Evolutionary conservation across 2,888 invertebrate genomes (phyloP).

Genomic region (Rhorus exstirpatorius): DNA sequence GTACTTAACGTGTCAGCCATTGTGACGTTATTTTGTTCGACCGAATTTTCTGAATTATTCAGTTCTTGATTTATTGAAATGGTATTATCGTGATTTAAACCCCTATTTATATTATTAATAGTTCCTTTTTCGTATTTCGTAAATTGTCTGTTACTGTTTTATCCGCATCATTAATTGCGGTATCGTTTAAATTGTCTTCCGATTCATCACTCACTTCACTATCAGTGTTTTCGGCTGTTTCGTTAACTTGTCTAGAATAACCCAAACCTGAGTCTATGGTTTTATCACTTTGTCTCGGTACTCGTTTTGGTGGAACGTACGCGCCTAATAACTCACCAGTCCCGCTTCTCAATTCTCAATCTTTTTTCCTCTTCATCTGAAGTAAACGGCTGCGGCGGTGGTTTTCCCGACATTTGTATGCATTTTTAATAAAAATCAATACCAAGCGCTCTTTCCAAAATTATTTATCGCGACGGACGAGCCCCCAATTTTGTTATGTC

Average conservation of each 20-base stretch:
- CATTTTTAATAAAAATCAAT: background rate
- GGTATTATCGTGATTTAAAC: too few relatives aligned
- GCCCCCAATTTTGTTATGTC: background rate
- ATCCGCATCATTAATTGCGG: background rate
- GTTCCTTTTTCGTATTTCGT: too few relatives aligned
- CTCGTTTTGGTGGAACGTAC: background rate
- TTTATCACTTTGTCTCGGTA: background rate
- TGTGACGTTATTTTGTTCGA: background rate
- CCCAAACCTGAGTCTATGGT: background rate
- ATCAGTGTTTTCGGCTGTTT: background rate
- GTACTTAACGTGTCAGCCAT: conserved; percentile 3
- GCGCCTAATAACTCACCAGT: background rate
- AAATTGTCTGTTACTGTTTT: too few relatives aligned
- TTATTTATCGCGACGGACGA: conserved; percentile 3
- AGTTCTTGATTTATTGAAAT: background rate
- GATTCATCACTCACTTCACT: background rate
- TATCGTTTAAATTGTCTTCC: background rate
- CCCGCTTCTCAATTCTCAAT: background rate
- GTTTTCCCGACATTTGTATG: background rate
- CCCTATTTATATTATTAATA: too few relatives aligned
- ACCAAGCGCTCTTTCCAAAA: background rate
- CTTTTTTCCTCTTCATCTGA: too few relatives aligned
- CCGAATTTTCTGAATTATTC: background rate
- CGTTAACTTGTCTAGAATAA: background rate
- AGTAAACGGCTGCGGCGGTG: background rate